Conservation (phyloP, 2,113 vertebrate genomes). For the Oryzias celebensis region DNA sequence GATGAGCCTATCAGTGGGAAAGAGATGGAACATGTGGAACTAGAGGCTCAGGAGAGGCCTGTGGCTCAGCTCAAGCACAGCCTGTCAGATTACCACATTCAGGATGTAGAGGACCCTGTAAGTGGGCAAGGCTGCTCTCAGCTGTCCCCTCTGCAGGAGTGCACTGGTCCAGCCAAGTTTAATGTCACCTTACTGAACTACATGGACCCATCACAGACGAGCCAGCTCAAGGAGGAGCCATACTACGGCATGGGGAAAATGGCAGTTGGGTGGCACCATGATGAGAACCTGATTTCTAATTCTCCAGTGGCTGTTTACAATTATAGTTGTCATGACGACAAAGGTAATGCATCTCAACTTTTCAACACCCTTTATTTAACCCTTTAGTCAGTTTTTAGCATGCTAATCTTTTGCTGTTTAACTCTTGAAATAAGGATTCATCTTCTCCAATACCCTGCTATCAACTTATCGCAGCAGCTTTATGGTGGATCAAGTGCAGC, state of each 20-base stretch:
- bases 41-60: constrained; percentile 38
- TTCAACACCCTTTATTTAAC: background rate
- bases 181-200: constrained; percentile 95
- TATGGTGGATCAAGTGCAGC: constrained; percentile 60
- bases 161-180: constrained; percentile 67
- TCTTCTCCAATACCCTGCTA: constrained; percentile 38
- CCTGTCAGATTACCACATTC: constrained; percentile 59
- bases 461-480: constrained; percentile 60
- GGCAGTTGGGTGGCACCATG: constrained; percentile 98
- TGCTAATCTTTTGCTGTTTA: background rate
- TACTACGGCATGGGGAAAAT: constrained; percentile 98
- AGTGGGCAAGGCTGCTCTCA: constrained; percentile 67
- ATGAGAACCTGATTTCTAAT: constrained; percentile 89
- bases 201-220: constrained; percentile 91
- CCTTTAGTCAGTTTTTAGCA: constrained; percentile 2
- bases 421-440: constrained; percentile 31
- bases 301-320: constrained; percentile 94
- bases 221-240: constrained; percentile 91
- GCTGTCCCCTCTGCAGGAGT: constrained; percentile 53
- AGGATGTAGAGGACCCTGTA: constrained; percentile 52
- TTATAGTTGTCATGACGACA: constrained; percentile 84
- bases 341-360: constrained; percentile 56
- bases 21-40: constrained; percentile 29
- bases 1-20: constrained; percentile 13
- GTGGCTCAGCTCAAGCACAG: constrained; percentile 60